These are phyloP conservation scores for Pangasianodon gigas DNA, from an alignment of 2,113 vertebrate genomes.

Conservation along the genomic window DNA sequence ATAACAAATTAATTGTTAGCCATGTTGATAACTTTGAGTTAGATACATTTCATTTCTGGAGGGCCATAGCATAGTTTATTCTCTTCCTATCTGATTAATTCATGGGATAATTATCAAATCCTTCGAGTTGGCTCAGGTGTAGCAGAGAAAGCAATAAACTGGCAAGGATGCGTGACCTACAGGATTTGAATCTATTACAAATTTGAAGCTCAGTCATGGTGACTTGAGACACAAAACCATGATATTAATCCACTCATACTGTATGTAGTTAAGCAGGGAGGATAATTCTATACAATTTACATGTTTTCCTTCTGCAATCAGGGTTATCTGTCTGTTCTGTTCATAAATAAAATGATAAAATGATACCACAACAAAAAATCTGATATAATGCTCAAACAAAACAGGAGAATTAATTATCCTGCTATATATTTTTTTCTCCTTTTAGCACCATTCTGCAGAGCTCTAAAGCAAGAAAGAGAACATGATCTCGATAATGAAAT, in stretches of 20 bases:
- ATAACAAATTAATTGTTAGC: conserved; percentile 10
- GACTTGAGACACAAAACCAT: neutral
- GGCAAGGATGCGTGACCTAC: neutral
- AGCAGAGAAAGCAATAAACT: conserved; percentile 19
- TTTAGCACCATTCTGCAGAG: neutral
- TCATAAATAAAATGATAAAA: neutral
- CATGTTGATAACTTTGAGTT: neutral
- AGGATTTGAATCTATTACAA: conserved; percentile 6
- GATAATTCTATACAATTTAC: neutral
- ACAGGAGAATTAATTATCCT: neutral
- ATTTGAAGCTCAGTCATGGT: neutral
- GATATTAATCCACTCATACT: neutral
- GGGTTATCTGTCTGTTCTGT: neutral
- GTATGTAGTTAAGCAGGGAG: neutral
- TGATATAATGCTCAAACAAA: neutral
- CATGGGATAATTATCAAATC: conserved; percentile 35
- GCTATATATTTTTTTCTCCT: neutral
- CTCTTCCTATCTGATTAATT: conserved; percentile 33
- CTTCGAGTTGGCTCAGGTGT: conserved; percentile 18
- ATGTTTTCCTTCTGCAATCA: neutral
- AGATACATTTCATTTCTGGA: neutral
- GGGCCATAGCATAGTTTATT: neutral
- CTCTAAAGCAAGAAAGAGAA: neutral
- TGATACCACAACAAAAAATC: neutral
- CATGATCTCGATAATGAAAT: neutral